A percentile compares a stretch with the other conserved stretches of the same genome.
Evolutionary conservation across 1,140 invertebrate species (phyloP).

Genomic region (Trachelipus rathkii): DNA sequence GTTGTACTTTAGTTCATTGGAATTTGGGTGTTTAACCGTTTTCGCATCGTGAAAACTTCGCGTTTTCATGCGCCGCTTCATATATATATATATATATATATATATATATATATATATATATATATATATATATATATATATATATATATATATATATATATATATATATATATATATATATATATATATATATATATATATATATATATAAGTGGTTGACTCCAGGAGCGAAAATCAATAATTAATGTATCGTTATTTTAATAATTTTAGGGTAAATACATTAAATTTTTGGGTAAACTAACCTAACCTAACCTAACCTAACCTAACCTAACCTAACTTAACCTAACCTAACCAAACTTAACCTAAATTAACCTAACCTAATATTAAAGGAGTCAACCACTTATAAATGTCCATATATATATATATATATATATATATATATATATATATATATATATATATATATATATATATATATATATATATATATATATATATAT

Average conservation of each 20-base stretch:
- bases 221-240: too few species aligned
- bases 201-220: too few species aligned
- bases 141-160: neutral
- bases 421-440: conserved; percentile 5
- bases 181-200: conserved; percentile 5
- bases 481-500: neutral
- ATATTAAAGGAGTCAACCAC: too few species aligned
- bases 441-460: conserved; percentile 5
- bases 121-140: neutral
- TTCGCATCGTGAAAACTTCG: too few species aligned
- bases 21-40: too few species aligned
- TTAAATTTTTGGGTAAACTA: too few species aligned
- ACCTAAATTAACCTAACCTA: too few species aligned
- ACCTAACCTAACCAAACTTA: neutral
- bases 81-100: neutral
- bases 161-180: conserved; percentile 5
- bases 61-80: too few species aligned
- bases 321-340: neutral
- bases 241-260: too few species aligned
- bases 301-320: neutral
- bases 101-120: neutral
- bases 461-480: conserved; percentile 5
- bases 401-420: neutral
- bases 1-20: too few species aligned
- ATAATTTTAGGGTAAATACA: too few species aligned